Base-by-base conservation (phyloP, 2,888 invertebrate species). In the Heliconius charithonia region DNA sequence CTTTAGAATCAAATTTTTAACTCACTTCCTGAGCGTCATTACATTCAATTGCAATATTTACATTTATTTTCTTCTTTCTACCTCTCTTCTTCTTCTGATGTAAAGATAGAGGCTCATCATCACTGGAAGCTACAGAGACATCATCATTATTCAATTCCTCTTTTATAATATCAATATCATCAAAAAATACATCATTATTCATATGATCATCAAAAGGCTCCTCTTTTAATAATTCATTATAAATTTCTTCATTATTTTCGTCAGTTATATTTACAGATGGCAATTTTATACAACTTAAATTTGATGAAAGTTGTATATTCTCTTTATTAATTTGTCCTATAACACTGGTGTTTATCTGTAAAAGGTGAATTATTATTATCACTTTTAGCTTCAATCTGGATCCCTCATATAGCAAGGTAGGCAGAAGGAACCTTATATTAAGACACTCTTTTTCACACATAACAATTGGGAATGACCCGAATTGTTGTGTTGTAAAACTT, bases 31-130 rank as follows among this genome's bases (percentile, higher is more conserved):
- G n/a, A 41, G 10, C 59, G n/a, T 59, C 59, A 59, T 41, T 41
- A 25, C 25, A 41, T 41, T 67, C 41, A 41, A 13, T 72, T 72
- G 59, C 71, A 2, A 71, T 7, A 7, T 2, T 25, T n/a, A 32
- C 32, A n/a, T 32, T 56, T n/a, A 83, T 84, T 79, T 84, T 85
- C 81, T 83, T 76, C 85, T 86, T 66, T 83, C 83, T 73, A 78
- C 89, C 70, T 79, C 79, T 19, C 62, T 87, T 71, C 85, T 87
- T 89, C 29, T 86, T 87, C 78, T 91, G 91, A 78, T 89, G 90
- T 12, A 89, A 56, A 0, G 91, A 89, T 1, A 93, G 80, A 0
- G 93, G 93, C 79, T 92, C 91, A 83, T 93, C 89, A 81, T 93
- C 89, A 84, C 89, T 90, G 1, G 88, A 87, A 19, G 85, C 65